phyloP scores from a whole-genome alignment of 1,140 invertebrate species.

The Philaenus spumarius region DNA sequence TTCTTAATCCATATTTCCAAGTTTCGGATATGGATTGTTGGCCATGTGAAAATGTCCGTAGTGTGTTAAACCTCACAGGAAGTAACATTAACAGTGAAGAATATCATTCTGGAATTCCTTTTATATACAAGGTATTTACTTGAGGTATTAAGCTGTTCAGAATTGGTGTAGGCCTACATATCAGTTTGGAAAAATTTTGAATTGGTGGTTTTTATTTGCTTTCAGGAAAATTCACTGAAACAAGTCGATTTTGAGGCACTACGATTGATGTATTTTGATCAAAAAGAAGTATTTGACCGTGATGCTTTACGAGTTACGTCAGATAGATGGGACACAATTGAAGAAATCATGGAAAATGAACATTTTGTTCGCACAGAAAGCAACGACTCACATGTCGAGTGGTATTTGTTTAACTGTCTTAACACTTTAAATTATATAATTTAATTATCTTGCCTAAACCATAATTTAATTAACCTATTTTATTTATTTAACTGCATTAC shows the following conservation, averaged over 20 bases:
- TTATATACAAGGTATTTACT: slow-evolving; percentile 35
- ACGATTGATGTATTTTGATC: slow-evolving; percentile 8
- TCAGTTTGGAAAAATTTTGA: slow-evolving; percentile 5
- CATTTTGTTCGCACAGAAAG: slow-evolving; percentile 10
- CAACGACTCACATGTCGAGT: slow-evolving; percentile 23
- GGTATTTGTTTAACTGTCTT: slow-evolving; percentile 24
- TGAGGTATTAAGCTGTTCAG: no score
- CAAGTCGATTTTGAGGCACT: slow-evolving; percentile 17
- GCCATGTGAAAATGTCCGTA: slow-evolving; percentile 59
- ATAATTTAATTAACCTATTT: background rate
- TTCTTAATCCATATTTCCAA: slow-evolving; percentile 67
- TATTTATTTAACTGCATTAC: background rate
- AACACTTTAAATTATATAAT: no score
- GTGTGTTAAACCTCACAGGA: slow-evolving; percentile 47
- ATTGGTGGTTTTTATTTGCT: background rate
- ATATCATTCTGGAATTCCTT: slow-evolving; percentile 39
- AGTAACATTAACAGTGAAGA: slow-evolving; percentile 35
- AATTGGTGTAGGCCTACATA: no score
- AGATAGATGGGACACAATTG: slow-evolving; percentile 7
- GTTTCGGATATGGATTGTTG: slow-evolving; percentile 66
- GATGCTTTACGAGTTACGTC: slow-evolving; percentile 23
- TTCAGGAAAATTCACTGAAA: slow-evolving; percentile 26
- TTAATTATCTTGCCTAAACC: background rate
- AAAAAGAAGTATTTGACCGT: slow-evolving; percentile 25
- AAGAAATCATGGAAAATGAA: slow-evolving; percentile 17